Base-by-base conservation (phyloP, 2,888 invertebrate genomes). In the Copidosoma aretas region DNA sequence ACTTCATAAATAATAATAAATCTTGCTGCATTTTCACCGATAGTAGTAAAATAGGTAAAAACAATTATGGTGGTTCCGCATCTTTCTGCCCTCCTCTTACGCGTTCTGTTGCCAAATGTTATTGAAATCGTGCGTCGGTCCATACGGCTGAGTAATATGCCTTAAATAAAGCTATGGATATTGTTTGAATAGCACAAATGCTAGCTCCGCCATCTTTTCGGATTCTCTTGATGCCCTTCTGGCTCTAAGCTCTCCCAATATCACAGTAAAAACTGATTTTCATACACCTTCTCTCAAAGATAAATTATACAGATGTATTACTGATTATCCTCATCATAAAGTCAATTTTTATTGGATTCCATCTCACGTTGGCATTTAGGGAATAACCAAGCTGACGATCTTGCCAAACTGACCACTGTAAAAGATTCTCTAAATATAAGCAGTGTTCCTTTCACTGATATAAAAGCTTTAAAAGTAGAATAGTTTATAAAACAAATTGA, bases 291-390 rank as follows among this genome's bases (percentile, higher is more conserved):
- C 19, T n/a, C 25, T 14, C 3, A 24, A 25, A 17, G n/a, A 12
- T 24, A 56, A 56, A 56, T 5, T 56, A 12, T 17, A 22, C 10
- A 32, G 8, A 32, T 32, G 8, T 32, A 32, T 8, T 32, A 32
- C 32, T 8, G 32, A 32, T 3, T 32, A 32, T 32, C 32, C 32
- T 32, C 3, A 32, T 32, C 32, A 32, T 32, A 8, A 32, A 8
- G 8, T 32, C 8, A 32, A 5, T 32, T 56, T 56, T 25, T 56
- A 22, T 25, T 56, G 56, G 56, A 24, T 56, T 25, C 56, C 56
- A 10, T 21, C 56, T 10, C 56, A 56, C 24, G 12, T 24, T 15
- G 56, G 56, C 2, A 56, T 56, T 12, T 14, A 17, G n/a, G 56
- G 24, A 56, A 56, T 25, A 25, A 25, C 1, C 3, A 5, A 12